These are phyloP conservation scores for Agrotis exclamationis DNA, from an alignment of 2,888 invertebrate genomes.

Conservation along the genomic window DNA sequence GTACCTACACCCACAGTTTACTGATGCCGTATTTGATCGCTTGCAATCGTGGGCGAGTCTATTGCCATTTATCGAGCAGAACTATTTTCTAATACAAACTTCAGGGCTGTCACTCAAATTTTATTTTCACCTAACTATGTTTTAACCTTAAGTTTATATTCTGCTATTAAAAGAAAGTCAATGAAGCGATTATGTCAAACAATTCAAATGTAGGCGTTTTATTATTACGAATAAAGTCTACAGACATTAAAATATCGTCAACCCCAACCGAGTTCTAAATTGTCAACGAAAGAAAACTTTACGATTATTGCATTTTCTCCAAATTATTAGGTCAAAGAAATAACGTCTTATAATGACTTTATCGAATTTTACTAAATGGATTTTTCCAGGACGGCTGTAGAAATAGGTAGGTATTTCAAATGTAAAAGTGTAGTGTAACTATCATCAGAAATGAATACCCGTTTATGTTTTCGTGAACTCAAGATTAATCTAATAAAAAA, in stretches of 20 bases:
- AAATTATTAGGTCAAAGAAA: slow-evolving; percentile 47
- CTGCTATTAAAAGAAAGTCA: not conserved
- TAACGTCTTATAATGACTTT: slow-evolving; percentile 52
- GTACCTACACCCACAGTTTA: slow-evolving; percentile 7
- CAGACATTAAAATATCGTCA: slow-evolving; percentile 43
- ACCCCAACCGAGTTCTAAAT: slow-evolving; percentile 29
- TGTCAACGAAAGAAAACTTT: slow-evolving; percentile 43
- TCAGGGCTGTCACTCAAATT: slow-evolving; percentile 4
- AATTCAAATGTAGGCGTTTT: not conserved
- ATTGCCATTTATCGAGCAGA: slow-evolving; percentile 17
- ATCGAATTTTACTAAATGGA: slow-evolving; percentile 18
- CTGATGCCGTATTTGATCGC: slow-evolving; percentile 28
- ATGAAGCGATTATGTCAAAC: not conserved
- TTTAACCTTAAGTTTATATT: not conserved
- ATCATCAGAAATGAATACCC: not conserved
- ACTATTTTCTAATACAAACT: not conserved
- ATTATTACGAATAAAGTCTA: slow-evolving; percentile 1
- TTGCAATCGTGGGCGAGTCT: slow-evolving; percentile 17
- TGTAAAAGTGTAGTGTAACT: not conserved
- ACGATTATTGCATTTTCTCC: slow-evolving; percentile 51
- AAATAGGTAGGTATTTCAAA: not conserved
- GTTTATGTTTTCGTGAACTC: not conserved
- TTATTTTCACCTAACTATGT: not conserved
- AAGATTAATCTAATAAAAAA: not conserved
- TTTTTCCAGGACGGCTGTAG: not conserved